A percentile compares a stretch with the other conserved stretches of the same genome.
phyloP scores from a whole-genome alignment of 2,797 vertebrate genomes.

The Otus scops region DNA sequence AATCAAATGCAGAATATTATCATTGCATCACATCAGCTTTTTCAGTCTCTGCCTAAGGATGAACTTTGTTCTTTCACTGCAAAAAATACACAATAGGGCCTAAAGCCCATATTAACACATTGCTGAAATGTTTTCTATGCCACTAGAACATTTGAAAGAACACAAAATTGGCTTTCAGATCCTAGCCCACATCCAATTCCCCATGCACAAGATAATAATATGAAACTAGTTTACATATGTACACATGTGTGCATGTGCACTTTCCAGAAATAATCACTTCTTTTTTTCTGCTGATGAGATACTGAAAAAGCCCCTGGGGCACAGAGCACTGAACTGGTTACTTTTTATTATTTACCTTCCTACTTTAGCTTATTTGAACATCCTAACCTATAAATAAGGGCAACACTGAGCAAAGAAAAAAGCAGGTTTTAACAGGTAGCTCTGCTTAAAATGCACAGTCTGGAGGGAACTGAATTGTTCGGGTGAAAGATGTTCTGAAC shows the following conservation, averaged over 20 bases:
- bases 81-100: neutral
- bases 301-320: neutral
- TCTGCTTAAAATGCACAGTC: neutral
- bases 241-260: fast-evolving
- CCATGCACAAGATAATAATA: neutral
- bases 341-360: neutral
- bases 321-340: neutral
- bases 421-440: neutral
- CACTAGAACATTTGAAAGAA: neutral
- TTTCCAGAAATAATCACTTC: neutral
- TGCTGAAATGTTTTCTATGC: neutral
- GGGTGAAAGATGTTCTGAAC: neutral
- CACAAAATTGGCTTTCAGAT: neutral
- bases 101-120: neutral
- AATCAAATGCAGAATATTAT: neutral
- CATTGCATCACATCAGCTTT: neutral
- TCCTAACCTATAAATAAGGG: neutral
- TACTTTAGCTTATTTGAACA: neutral
- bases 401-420: neutral
- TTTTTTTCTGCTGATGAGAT: neutral
- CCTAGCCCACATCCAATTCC: neutral
- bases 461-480: neutral
- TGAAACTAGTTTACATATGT: neutral
- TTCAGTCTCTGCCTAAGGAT: neutral
- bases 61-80: neutral